Percentiles rank a stretch among this genome's conserved stretches.
Conservation (phyloP, 2,797 vertebrate species). For the Tiaroga cobitis region DNA sequence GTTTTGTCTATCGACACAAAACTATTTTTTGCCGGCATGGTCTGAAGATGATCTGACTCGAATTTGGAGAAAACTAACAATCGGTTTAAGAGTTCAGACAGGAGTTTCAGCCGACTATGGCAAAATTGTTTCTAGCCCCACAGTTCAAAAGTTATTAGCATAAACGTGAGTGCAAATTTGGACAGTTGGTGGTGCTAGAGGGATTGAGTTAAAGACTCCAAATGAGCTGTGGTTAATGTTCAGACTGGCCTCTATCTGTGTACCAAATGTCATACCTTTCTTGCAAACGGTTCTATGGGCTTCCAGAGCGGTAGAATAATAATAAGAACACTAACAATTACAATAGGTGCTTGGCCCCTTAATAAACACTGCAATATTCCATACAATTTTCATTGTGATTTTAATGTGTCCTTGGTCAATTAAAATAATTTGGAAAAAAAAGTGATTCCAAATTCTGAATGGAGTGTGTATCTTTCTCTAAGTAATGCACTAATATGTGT, state of each 20-base stretch:
- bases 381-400: neutral
- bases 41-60: neutral
- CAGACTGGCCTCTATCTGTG: neutral
- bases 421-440: neutral
- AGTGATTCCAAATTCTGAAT: neutral
- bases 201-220: neutral
- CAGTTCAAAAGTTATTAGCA: neutral
- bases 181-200: neutral
- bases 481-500: conserved; percentile 21
- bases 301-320: neutral
- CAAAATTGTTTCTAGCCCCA: neutral
- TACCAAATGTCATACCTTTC: neutral
- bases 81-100: neutral
- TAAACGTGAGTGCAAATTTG: neutral
- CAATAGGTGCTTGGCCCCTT: neutral
- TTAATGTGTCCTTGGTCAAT: neutral
- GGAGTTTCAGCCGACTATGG: neutral
- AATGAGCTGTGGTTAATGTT: neutral
- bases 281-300: neutral
- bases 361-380: neutral
- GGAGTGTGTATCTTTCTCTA: neutral
- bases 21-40: neutral
- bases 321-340: neutral
- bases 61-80: neutral
- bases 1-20: neutral